Base-by-base conservation (phyloP, 2,797 vertebrate species). In the Sitta carolinensis region DNA sequence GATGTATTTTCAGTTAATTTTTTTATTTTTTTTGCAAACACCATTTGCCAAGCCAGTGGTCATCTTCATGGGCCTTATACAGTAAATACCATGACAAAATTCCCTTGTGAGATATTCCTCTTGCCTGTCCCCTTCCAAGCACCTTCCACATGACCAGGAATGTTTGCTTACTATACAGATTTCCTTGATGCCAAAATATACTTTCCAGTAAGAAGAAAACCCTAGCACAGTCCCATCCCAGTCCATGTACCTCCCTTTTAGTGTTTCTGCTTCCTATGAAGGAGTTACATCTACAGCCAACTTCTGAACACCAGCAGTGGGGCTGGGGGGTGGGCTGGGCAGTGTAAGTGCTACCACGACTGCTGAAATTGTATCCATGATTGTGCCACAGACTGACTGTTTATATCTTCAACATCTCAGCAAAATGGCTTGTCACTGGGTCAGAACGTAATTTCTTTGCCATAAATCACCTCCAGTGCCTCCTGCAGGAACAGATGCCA, bases 401-500 rank as follows among this genome's bases (percentile, higher is more conserved):
- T 89, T 85, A 9, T 55, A 14, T 74, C 68, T 68, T 70, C 75
- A 87, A 9, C 84, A 38, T 68, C 73, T 62, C 21, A 1, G 51
- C 38, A 85, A 68, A 91, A 92, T 22, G 66, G 68, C 89, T 92
- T 85, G 89, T 89, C 73, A 13, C 85, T 58, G 61, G 93, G 27
- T 91, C 91, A 93, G 84, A 69, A 75, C 10, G 29, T 67, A 84
- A 90, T 87, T 87, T 84, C 67, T 87, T 38, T 59, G 19, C 70
- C 13, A 5, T 89, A 90, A 96, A 94, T 96, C 89, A 89, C 61
- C 75, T 87, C 68, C 16, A 50, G 72, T 3, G 6, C 68, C 91
- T 89, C 64, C 38, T 69, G 57, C 68, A 82, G 79, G 58, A 94
- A 68, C 84, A 94, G 83, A 92, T 92, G 95, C 50, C 69, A 81